phyloP scores from a whole-genome alignment of 1,140 invertebrate species.

The Pemphigus obesinymphae region DNA sequence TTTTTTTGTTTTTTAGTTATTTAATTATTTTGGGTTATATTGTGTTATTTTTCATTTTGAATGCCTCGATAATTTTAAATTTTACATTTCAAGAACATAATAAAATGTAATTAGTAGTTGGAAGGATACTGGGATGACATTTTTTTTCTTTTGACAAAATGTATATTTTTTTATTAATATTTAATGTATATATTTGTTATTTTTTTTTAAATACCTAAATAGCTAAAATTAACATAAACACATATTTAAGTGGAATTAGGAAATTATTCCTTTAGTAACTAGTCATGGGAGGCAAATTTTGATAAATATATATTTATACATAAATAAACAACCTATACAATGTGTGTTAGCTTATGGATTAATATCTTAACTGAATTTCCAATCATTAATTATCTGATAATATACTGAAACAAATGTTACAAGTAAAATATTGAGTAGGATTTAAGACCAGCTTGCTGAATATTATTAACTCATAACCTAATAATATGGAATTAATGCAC shows the following conservation, averaged over 20 bases:
- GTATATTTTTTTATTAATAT: constrained; percentile 42
- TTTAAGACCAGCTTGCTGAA: background rate
- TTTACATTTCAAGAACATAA: constrained; percentile 30
- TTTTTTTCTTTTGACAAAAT: constrained; percentile 37
- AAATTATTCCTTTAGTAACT: constrained; percentile 35
- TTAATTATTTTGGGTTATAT: constrained; percentile 38
- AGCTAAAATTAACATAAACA: constrained; percentile 35
- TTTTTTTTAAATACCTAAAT: constrained; percentile 25
- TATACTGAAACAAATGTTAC: background rate
- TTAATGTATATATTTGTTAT: constrained; percentile 37
- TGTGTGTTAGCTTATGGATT: constrained; percentile 19
- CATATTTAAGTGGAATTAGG: constrained; percentile 37
- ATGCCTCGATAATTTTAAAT: constrained; percentile 10
- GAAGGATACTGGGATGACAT: constrained; percentile 39
- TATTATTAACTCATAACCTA: background rate
- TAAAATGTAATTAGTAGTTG: constrained; percentile 31
- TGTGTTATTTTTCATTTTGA: constrained; percentile 27
- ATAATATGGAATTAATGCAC: background rate
- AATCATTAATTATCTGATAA: background rate
- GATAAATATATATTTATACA: background rate
- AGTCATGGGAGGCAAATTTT: constrained; percentile 38
- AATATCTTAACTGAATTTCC: constrained; percentile 11
- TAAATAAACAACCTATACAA: background rate
- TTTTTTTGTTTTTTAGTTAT: background rate
- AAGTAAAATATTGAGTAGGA: background rate